A percentile compares a stretch with the other conserved stretches of the same genome.
Evolutionary conservation across 2,888 invertebrate species (phyloP).

Genomic region (Anticlea derivata): DNA sequence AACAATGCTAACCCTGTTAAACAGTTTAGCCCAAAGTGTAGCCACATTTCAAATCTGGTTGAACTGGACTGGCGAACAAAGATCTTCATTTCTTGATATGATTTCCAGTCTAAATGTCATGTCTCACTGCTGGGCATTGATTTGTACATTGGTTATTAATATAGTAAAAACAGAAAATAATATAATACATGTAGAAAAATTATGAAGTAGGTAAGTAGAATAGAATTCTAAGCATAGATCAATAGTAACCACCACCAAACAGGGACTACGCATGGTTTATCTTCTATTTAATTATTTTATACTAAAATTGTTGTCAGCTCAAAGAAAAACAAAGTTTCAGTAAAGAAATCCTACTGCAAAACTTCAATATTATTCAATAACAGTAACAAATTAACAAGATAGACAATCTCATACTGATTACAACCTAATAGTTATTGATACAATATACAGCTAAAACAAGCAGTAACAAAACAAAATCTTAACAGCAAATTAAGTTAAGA

Average conservation of each 20-base stretch:
- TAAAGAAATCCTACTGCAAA: background rate
- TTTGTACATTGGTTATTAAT: background rate
- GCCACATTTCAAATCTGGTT: no score
- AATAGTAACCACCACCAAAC: slow-evolving; percentile 20
- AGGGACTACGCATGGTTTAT: background rate
- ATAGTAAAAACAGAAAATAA: background rate
- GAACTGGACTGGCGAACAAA: no score
- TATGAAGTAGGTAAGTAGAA: background rate
- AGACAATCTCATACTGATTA: slow-evolving; percentile 21
- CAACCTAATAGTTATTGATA: slow-evolving; percentile 31
- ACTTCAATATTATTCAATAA: background rate
- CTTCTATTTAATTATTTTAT: background rate
- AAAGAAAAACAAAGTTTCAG: background rate
- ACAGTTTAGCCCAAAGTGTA: no score
- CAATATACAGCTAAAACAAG: slow-evolving; percentile 47
- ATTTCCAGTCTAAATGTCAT: background rate
- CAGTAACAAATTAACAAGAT: background rate
- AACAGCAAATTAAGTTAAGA: slow-evolving; percentile 64
- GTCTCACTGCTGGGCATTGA: background rate
- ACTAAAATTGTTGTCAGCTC: background rate
- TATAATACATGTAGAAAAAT: background rate
- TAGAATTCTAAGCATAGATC: slow-evolving; percentile 4
- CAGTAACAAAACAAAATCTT: slow-evolving; percentile 55
- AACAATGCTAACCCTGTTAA: background rate
- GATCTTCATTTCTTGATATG: background rate